These are phyloP conservation scores for Cherax destructor DNA, from an alignment of 1,140 invertebrate species.

Conservation along the genomic window DNA sequence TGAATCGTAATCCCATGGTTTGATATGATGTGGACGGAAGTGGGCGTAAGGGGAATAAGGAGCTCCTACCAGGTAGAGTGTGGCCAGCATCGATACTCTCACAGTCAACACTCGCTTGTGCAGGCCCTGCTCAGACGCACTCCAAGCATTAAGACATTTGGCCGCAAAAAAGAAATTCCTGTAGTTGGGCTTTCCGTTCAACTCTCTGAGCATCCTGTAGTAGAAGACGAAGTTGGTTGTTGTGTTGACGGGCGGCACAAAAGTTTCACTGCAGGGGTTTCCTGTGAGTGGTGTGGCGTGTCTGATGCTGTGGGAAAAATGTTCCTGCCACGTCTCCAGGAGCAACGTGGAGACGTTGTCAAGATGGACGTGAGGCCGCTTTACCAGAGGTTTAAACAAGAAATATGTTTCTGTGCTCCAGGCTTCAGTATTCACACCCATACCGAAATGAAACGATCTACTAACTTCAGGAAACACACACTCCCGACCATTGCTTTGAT, in stretches of 20 bases:
- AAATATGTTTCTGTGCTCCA: conserved; percentile 43
- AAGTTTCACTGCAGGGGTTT: conserved; percentile 18
- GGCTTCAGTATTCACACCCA: conserved; percentile 53
- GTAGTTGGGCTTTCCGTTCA: conserved; percentile 28
- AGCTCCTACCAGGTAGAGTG: conserved; percentile 35
- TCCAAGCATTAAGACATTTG: conserved; percentile 44
- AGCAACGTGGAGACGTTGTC: background rate
- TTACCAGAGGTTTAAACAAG: conserved; percentile 9
- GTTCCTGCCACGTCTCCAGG: background rate
- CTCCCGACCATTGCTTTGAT: conserved; percentile 42
- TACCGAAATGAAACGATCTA: conserved; percentile 57
- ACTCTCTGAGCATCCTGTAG: background rate
- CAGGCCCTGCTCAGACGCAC: conserved; percentile 12
- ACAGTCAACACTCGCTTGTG: conserved; percentile 36
- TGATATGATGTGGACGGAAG: background rate
- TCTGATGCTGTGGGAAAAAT: conserved; percentile 7
- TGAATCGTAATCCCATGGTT: conserved; percentile 16
- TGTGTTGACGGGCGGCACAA: conserved; percentile 20
- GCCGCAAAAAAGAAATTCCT: conserved; percentile 27
- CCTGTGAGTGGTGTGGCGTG: conserved; percentile 11
- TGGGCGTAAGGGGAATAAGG: conserved; percentile 32
- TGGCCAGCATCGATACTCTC: conserved; percentile 4
- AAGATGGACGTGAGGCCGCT: background rate
- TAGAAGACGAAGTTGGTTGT: conserved; percentile 30
- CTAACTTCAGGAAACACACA: conserved; percentile 65